Evolutionary conservation across 2,797 vertebrate genomes (phyloP).

Genomic region (Octomys mimax): DNA sequence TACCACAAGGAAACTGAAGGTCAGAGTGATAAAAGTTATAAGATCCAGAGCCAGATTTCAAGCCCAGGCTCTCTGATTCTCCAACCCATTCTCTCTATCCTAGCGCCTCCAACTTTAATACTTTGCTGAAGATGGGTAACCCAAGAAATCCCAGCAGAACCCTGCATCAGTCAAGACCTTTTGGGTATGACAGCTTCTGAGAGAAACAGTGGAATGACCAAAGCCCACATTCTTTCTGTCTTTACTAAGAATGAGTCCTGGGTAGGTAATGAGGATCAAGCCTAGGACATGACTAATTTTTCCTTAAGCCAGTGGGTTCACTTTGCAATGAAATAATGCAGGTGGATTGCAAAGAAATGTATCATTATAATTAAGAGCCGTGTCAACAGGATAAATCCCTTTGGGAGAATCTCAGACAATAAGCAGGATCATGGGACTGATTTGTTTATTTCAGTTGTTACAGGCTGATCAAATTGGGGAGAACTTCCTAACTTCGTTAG

Average conservation of each 20-base stretch:
- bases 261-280: background rate
- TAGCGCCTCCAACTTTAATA: background rate
- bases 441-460: slow-evolving; percentile 68
- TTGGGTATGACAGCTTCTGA: background rate
- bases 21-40: background rate
- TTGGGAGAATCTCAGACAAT: background rate
- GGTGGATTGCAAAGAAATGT: slow-evolving; percentile 31
- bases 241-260: slow-evolving; percentile 33
- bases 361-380: slow-evolving; percentile 15
- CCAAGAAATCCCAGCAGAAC: background rate
- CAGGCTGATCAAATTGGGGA: slow-evolving; percentile 25
- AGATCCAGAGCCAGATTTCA: background rate
- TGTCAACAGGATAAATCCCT: slow-evolving; percentile 53
- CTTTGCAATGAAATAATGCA: slow-evolving; percentile 53
- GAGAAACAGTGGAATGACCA: background rate
- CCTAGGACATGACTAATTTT: background rate
- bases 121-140: slow-evolving; percentile 5
- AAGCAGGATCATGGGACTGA: slow-evolving; percentile 61
- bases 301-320: background rate
- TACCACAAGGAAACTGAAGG: background rate
- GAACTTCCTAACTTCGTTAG: slow-evolving; percentile 64
- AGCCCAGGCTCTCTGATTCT: background rate
- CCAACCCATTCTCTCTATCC: background rate
- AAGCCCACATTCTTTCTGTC: background rate
- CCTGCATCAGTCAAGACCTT: background rate